Percentiles rank a stretch among this genome's conserved stretches.
These are phyloP conservation scores for Cynodonichthys magdalenae DNA, from an alignment of 2,797 vertebrate genomes.

Conservation along the genomic window DNA sequence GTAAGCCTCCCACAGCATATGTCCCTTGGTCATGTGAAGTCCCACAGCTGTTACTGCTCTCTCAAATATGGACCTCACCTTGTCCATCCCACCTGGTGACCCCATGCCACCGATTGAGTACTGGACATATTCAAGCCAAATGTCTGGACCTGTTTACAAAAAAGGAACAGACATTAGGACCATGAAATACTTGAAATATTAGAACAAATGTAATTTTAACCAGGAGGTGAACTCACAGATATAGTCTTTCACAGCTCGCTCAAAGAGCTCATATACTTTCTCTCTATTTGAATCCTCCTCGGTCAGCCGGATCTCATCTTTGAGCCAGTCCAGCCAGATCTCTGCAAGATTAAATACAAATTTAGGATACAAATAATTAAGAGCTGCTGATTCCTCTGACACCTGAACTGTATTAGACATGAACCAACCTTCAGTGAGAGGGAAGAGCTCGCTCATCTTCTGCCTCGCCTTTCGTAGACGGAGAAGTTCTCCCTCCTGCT, in stretches of 20 bases:
- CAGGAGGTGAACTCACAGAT: slow-evolving; percentile 86
- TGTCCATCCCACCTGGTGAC: slow-evolving; percentile 90
- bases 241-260: slow-evolving; percentile 93
- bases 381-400: not conserved
- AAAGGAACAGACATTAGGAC: slow-evolving; percentile 1
- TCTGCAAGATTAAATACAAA: slow-evolving; percentile 73
- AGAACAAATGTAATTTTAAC: not conserved
- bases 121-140: slow-evolving; percentile 97
- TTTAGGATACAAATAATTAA: slow-evolving; percentile 14
- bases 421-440: slow-evolving; percentile 92
- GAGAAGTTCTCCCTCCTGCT: slow-evolving; percentile 90
- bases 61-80: slow-evolving; percentile 91
- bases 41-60: slow-evolving; percentile 91
- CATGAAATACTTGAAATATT: not conserved
- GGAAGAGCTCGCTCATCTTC: slow-evolving; percentile 98
- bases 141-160: slow-evolving; percentile 87
- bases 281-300: slow-evolving; percentile 87
- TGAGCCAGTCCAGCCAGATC: slow-evolving; percentile 98
- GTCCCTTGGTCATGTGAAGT: slow-evolving; percentile 93
- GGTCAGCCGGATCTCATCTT: slow-evolving; percentile 92
- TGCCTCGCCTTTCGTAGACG: slow-evolving; percentile 89
- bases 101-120: slow-evolving; percentile 97
- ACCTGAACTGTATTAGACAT: not conserved
- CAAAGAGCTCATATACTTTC: slow-evolving; percentile 92
- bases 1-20: slow-evolving; percentile 93